phyloP scores from a whole-genome alignment of 2,113 vertebrate genomes.

The Progne subis region DNA sequence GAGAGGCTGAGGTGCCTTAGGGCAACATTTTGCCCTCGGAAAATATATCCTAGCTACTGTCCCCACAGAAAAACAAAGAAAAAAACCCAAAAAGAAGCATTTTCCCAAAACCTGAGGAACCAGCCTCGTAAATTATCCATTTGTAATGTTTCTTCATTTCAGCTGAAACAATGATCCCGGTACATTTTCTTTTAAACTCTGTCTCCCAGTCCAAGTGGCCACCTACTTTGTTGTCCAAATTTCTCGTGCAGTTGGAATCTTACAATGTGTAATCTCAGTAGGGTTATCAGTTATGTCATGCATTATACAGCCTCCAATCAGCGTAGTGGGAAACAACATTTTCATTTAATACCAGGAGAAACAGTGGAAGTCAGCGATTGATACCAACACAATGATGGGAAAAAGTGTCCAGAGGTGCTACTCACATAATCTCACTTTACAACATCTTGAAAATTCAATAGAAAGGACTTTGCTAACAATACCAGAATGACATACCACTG shows the following conservation, averaged over 20 bases:
- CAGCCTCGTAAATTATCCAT: conserved; percentile 12
- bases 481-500: conserved; percentile 77
- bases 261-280: conserved; percentile 77
- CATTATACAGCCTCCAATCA: conserved; percentile 79
- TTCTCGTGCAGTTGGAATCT: conserved; percentile 30
- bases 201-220: conserved; percentile 41
- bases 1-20: not conserved
- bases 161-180: conserved; percentile 39
- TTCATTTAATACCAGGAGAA: conserved; percentile 85
- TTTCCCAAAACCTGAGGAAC: conserved; percentile 22
- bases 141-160: conserved; percentile 22
- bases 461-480: conserved; percentile 78
- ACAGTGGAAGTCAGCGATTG: conserved; percentile 87
- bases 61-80: not conserved
- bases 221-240: conserved; percentile 59
- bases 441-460: conserved; percentile 85
- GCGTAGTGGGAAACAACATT: conserved; percentile 82
- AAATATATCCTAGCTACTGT: not conserved
- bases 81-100: not conserved
- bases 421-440: conserved; percentile 83
- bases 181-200: conserved; percentile 35
- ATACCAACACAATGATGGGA: conserved; percentile 90
- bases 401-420: conserved; percentile 85
- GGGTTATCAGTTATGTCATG: conserved; percentile 81
- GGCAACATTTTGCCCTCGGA: not conserved